Evolutionary conservation across 30 jellyfish, hydroid and myxozoan species (phyloP), one percentile per base, ranked within the genome.

Genomic region (Chironex yamaguchii): DNA sequence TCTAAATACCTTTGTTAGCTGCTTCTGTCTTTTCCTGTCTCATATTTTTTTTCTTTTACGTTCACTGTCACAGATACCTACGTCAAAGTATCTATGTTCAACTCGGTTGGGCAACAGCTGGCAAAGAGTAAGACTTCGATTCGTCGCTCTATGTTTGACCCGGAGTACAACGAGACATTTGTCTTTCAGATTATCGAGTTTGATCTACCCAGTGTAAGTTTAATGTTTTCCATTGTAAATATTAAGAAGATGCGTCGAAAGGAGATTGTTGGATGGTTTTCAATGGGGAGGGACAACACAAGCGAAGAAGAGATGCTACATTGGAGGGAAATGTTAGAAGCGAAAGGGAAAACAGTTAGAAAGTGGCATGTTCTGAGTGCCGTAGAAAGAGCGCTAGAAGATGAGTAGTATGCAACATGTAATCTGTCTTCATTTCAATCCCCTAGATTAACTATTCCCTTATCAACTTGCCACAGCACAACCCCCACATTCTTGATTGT

Each of bases 241-340:
- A 92, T 92, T 86, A 87, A 86, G 93, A 92, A 92, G 62, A 92
- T 92, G 98, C 36, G 98, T 67, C 88, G 98, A 58, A 92, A 92
- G 67, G 98, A 92, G 58, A 92, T 92, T 35, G 85, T 92, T 27
- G 98, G 98, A 21, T 92, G 98, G 98, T 92, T 92, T 52, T 92
- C 98, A 29, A 86, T 92, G 89, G 98, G 98, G 26, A 58, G 89
- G 42, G 98, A 92, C 70, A 92, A 86, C 92, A 92, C 98, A 22
- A 88, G 97, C 29, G 98, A 92, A 67, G 98, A 92, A 81, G 98
- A 92, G 75, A 85, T 86, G 28, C 52, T 72, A 64, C 98, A 92
- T 70, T 92, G 98, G 98, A 68, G 96, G 63, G 98, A 92, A 66
- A 92, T 92, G 98, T 94, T 92, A 13, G 97, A 92, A 64, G 98